phyloP scores from a whole-genome alignment of 2,113 vertebrate genomes.

The Oenanthe oenanthe region DNA sequence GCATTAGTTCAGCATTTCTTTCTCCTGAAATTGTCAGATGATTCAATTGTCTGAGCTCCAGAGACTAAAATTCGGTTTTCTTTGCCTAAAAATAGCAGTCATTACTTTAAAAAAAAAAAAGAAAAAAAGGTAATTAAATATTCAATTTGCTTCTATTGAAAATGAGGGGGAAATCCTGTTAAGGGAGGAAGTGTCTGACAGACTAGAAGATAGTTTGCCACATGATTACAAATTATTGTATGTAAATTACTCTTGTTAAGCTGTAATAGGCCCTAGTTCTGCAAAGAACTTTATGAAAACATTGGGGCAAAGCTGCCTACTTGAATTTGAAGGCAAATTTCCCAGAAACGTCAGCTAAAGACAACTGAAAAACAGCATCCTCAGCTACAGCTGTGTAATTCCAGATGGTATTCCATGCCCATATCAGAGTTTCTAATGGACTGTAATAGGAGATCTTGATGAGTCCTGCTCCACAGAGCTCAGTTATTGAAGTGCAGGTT shows the following conservation, averaged over 20 bases:
- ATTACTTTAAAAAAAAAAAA: background rate
- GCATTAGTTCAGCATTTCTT: conserved; percentile 18
- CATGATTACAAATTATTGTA: background rate
- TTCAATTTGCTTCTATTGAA: conserved; percentile 6
- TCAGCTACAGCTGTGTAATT: background rate
- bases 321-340: background rate
- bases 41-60: conserved; percentile 26
- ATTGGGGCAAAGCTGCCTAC: background rate
- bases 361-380: background rate
- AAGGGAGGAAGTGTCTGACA: background rate
- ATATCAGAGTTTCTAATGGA: background rate
- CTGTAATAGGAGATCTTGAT: background rate
- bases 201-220: background rate
- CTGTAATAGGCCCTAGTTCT: background rate
- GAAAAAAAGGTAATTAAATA: background rate
- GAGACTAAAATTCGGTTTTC: conserved; percentile 38
- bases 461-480: background rate
- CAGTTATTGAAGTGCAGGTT: background rate
- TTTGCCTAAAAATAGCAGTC: conserved; percentile 29
- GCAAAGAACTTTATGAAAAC: background rate
- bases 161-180: background rate
- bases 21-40: conserved; percentile 35
- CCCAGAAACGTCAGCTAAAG: background rate
- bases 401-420: background rate
- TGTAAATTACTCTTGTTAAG: background rate